These are phyloP conservation scores for Melinaea marsaeus DNA, from an alignment of 2,888 invertebrate genomes.

Conservation along the genomic window DNA sequence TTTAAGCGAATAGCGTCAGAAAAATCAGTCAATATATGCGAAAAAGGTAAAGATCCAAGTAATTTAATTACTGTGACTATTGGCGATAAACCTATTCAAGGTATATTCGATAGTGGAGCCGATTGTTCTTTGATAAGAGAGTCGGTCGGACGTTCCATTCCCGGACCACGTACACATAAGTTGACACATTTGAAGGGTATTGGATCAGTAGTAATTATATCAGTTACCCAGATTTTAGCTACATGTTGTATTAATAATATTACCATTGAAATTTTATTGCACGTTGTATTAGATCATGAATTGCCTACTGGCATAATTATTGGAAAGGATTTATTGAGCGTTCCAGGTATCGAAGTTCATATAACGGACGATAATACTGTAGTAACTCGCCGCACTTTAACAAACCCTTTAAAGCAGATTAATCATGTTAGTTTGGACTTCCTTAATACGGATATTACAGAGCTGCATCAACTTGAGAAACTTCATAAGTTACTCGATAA, in stretches of 20 bases:
- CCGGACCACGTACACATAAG: conserved; percentile 20
- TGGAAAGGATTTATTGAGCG: conserved; percentile 9
- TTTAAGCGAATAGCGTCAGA: conserved; percentile 26
- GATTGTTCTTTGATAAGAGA: conserved; percentile 33
- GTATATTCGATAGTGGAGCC: conserved; percentile 36
- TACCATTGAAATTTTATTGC: conserved; percentile 6
- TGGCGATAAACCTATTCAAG: neutral
- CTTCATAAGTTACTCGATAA: neutral
- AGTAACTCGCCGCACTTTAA: no score
- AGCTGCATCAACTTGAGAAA: neutral
- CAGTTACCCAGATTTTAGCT: neutral
- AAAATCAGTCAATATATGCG: no score
- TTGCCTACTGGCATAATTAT: conserved; percentile 6
- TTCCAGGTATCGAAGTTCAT: conserved; percentile 4
- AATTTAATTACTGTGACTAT: neutral
- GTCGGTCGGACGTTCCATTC: conserved; percentile 26
- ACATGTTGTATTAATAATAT: conserved; percentile 1
- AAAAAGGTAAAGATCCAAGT: conserved; percentile 1
- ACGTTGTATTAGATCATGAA: conserved; percentile 11
- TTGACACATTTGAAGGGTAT: conserved; percentile 15
- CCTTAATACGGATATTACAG: neutral
- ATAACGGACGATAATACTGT: neutral
- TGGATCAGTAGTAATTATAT: conserved; percentile 4
- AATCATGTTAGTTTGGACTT: conserved; percentile 4
- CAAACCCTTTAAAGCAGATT: no score